Evolutionary conservation across 2,113 vertebrate genomes (phyloP).

Genomic region (Bucco capensis): DNA sequence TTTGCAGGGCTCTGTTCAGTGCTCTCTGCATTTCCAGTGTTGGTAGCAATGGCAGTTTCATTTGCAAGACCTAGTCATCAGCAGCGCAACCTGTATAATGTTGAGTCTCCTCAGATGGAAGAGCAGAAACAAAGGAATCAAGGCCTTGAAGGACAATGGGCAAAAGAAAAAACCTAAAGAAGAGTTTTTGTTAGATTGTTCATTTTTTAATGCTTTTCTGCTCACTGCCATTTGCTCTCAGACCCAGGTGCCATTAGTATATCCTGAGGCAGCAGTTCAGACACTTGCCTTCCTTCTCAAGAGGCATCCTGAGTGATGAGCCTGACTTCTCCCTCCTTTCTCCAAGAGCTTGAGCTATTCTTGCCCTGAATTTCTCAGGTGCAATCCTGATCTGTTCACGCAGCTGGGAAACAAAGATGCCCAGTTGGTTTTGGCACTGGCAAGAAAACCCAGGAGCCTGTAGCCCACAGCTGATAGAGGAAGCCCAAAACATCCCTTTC

Average conservation of each 20-base stretch:
- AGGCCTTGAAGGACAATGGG: not conserved
- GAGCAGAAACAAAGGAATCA: not conserved
- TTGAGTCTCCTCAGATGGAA: not conserved
- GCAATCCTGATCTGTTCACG: not conserved
- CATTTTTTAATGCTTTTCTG: not conserved
- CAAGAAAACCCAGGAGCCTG: not conserved
- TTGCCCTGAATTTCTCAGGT: not conserved
- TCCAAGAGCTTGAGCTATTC: not conserved
- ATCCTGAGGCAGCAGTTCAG: not conserved
- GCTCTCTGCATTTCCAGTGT: not conserved
- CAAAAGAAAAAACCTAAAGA: not conserved
- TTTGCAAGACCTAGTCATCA: not conserved
- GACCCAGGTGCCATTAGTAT: not conserved
- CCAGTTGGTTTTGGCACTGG: not conserved
- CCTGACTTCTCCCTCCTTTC: not conserved
- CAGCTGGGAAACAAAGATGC: not conserved
- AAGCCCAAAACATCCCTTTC: not conserved
- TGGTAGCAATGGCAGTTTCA: not conserved
- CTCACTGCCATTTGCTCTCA: not conserved
- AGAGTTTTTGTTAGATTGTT: not conserved
- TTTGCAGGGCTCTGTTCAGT: not conserved
- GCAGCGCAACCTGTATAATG: accelerated
- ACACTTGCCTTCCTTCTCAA: not conserved
- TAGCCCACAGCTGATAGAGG: not conserved
- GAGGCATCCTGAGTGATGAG: not conserved